These are phyloP conservation scores for Psammodynastes pulverulentus DNA, from an alignment of 2,113 vertebrate genomes.

Conservation along the genomic window DNA sequence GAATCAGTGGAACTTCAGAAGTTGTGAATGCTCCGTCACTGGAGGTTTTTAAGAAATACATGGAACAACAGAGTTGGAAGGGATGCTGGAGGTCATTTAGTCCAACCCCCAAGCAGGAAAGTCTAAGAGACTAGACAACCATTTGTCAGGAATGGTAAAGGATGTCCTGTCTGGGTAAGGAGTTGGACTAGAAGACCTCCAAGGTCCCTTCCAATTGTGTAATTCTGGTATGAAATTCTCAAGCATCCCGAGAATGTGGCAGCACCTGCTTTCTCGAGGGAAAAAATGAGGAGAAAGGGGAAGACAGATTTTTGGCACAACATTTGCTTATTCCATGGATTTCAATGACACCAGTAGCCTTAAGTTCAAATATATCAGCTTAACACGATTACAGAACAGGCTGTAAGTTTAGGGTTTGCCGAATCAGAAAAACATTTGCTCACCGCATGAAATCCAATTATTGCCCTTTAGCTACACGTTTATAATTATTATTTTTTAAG, in stretches of 20 bases:
- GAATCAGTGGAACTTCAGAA: too few relatives aligned
- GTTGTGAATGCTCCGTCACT: too few relatives aligned
- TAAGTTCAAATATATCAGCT: not conserved
- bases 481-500: not conserved
- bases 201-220: not conserved
- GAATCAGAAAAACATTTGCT: constrained; percentile 50
- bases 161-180: not conserved
- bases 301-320: not conserved
- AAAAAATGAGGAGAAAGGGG: not conserved
- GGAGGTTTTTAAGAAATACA: too few relatives aligned
- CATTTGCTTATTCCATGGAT: not conserved
- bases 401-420: not conserved
- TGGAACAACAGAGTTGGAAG: too few relatives aligned
- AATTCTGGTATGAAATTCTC: not conserved
- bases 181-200: not conserved
- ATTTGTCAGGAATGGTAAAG: not conserved
- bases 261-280: not conserved
- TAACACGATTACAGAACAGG: not conserved
- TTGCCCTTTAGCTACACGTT: not conserved
- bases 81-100: too few relatives aligned
- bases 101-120: too few relatives aligned
- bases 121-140: too few relatives aligned
- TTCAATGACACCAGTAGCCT: not conserved
- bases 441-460: constrained; percentile 40
- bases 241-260: not conserved